Evolutionary conservation across 2,888 invertebrate genomes (phyloP).

Genomic region (Achlya flavicornis): DNA sequence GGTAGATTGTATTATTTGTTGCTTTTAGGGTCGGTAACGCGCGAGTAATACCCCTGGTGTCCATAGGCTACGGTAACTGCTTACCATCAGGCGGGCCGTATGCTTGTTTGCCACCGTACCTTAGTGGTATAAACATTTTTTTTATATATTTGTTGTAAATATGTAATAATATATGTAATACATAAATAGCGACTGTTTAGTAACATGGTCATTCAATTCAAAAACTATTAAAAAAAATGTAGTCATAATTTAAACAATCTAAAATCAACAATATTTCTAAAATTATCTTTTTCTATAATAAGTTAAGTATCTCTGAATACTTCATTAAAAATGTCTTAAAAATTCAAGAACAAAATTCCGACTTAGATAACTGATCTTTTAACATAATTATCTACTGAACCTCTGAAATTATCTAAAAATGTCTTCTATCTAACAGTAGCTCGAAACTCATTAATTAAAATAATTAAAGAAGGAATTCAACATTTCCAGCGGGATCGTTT

Average conservation of each 20-base stretch:
- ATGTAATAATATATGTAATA: too few relatives aligned
- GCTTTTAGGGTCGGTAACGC: too few relatives aligned
- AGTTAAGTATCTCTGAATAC: not conserved
- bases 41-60: too few relatives aligned
- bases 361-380: not conserved
- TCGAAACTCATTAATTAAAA: slow-evolving; percentile 2
- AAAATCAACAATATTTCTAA: not conserved
- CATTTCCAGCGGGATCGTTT: not conserved
- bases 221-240: too few relatives aligned
- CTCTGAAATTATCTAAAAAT: not conserved
- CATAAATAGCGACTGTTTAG: too few relatives aligned
- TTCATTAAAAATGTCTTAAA: not conserved
- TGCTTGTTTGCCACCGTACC: too few relatives aligned
- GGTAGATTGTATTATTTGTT: too few relatives aligned
- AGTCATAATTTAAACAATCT: not conserved
- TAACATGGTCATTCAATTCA: too few relatives aligned
- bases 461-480: not conserved
- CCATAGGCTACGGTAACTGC: too few relatives aligned
- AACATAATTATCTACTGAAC: slow-evolving; percentile 4
- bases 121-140: too few relatives aligned
- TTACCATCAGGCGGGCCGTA: too few relatives aligned
- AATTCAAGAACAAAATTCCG: not conserved
- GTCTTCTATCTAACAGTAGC: not conserved
- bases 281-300: not conserved
- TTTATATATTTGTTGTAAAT: too few relatives aligned